Evolutionary conservation across 1,140 invertebrate species (phyloP), one percentile per base, ranked within the genome.

Genomic region (Drosophila teissieri): DNA sequence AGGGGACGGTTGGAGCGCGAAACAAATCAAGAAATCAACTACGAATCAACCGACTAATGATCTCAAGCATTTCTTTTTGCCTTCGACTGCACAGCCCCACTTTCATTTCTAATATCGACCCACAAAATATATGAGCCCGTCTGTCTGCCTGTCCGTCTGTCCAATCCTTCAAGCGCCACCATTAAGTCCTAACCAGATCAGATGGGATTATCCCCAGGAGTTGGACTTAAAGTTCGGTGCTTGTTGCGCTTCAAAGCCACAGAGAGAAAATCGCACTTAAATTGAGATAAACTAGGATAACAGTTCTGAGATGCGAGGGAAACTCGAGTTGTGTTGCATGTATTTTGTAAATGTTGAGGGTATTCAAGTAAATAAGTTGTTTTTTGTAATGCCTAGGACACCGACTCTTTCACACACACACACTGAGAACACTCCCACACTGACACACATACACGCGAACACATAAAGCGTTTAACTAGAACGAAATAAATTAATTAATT

Each of bases 401-500:
- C 68, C 52, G 44, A 70, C 67, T 56, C 51, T 42, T 31, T 39
- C 17, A 61, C 36, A 70, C 17, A 14, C 34, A 19, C 27, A 57
- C 44, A 67, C 49, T 46, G 40, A 56, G 39, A 39, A 31, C 40
- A 17, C 45, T 14, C 15, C 49, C 19, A 48, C 19, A 46, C 63
- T 10, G 8, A 31, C 31, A 31, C 31, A 31, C 31, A 31, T 8
- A 31, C 31, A 31, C 31, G 31, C 31, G 7, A 31, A 70, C 70
- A 74, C 70, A 74, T 44, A 44, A 44, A 74, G 19, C 52, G 70
- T 74, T 73, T 75, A 80, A 73, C 69, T 75, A 69, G 60, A 82
- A 78, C 44, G 60, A 77, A 77, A 73, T 72, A 68, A 73, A 82
- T 65, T 55, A 78, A 73, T 78, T 60, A 80, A 74, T 74, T 74